Evolutionary conservation across 2,888 invertebrate genomes (phyloP), one percentile per base, ranked within the genome.

Genomic region (Hermaeophaga mercurialis): DNA sequence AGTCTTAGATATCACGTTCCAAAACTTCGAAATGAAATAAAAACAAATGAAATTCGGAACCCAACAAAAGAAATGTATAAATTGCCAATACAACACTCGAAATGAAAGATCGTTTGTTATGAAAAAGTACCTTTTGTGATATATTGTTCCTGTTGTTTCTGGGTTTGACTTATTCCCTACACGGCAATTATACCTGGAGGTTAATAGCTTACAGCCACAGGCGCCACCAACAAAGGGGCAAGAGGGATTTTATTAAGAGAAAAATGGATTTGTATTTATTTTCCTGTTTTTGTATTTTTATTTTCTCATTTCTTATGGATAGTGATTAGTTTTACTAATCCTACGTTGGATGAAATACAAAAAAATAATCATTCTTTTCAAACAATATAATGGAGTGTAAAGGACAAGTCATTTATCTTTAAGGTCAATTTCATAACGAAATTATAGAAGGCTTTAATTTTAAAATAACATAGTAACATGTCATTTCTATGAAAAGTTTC

Each of bases 91-190:
- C 62, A 68, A 72, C 66, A 70, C 72, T 70, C 67, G 55, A 66
- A 69, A 74, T 75, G 75, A 75, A 75, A 75, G 74, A 75, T 75
- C 36, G 48, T 53, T 53, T 44, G 26, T 33, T 36, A 36, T 43
- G 53, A 54, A 74, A 73, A 73, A 73, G 73, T 75, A 70, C 70
- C 71, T 67, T 68, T 64, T 63, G 75, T 75, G 75, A 75, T 71
- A 74, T 75, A 75, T 75, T 59, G 73, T 70, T 71, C 67, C 67
- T 67, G 68, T 66, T 69, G 70, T 73, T 71, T 70, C 69, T 67
- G 56, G 65, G 59, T 70, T 72, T 72, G 69, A 72, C 61, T 70
- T 64, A 66, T 71, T 70, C 66, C 64, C 69, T 69, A 70, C 71
- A 31, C 70, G 71, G 71, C 73, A 71, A 72, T 73, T 73, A 73